Conservation (phyloP, 2,797 vertebrate species). For the Epinephelus awoara region DNA sequence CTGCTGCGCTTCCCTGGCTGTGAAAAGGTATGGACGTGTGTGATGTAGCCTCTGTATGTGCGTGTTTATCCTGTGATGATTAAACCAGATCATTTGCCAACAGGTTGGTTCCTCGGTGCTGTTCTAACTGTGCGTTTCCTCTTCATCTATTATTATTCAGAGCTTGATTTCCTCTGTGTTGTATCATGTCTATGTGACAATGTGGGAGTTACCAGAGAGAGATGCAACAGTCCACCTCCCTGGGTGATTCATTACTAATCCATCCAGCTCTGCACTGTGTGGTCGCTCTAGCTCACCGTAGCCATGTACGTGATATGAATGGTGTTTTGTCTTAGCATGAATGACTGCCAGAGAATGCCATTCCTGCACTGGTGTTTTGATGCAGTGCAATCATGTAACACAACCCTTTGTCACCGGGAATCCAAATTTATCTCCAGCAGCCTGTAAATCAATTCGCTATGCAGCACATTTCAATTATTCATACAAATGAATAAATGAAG, state of each 20-base stretch:
- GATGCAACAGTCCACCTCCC: slow-evolving; percentile 82
- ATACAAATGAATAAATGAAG: too few species aligned
- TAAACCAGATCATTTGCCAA: slow-evolving; percentile 54
- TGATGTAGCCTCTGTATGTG: slow-evolving; percentile 20
- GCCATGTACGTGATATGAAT: slow-evolving; percentile 82
- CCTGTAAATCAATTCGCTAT: slow-evolving; percentile 65
- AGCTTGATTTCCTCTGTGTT: slow-evolving; percentile 56
- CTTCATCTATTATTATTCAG: slow-evolving; percentile 11
- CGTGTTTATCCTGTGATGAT: slow-evolving; percentile 24
- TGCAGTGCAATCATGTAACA: slow-evolving; percentile 59
- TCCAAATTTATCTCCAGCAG: slow-evolving; percentile 68
- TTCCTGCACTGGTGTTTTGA: slow-evolving; percentile 69
- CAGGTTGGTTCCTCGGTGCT: slow-evolving; percentile 63
- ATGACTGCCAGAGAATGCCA: slow-evolving; percentile 74
- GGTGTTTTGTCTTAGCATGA: slow-evolving; percentile 78
- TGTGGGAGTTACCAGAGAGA: slow-evolving; percentile 75
- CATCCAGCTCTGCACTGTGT: slow-evolving; percentile 77
- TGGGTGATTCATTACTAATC: slow-evolving; percentile 81
- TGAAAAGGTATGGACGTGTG: slow-evolving; percentile 57
- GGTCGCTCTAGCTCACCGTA: slow-evolving; percentile 77
- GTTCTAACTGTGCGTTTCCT: slow-evolving; percentile 21
- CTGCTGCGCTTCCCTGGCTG: slow-evolving; percentile 64
- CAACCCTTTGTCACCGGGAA: slow-evolving; percentile 52
- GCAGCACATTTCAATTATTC: slow-evolving; percentile 77
- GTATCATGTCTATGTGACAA: slow-evolving; percentile 65